Conservation (phyloP, 1,140 invertebrate genomes). For the Anastrepha ludens region DNA sequence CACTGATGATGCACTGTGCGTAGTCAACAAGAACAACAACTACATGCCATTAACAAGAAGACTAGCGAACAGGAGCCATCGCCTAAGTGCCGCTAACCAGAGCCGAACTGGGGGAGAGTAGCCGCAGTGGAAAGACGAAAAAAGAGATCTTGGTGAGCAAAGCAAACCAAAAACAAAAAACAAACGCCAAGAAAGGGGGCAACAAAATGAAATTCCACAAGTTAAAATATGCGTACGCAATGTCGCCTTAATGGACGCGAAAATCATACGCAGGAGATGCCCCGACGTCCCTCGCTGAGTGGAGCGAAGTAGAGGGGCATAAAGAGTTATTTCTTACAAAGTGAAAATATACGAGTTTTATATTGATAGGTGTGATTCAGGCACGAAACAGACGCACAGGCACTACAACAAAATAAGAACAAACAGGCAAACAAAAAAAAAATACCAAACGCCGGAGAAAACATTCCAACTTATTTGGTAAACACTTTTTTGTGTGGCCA, state of each 20-base stretch:
- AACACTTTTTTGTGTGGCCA: not conserved
- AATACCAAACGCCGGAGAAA: constrained; percentile 21
- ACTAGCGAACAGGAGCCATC: constrained; percentile 20
- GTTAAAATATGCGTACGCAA: constrained; percentile 51
- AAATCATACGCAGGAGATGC: constrained; percentile 13
- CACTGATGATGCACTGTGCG: not conserved
- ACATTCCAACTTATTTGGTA: constrained; percentile 34
- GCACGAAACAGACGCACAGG: not conserved
- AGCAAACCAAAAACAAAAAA: not conserved
- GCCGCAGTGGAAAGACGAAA: not conserved
- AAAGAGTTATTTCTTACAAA: constrained; percentile 28
- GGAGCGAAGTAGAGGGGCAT: not conserved
- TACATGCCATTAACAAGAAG: constrained; percentile 41
- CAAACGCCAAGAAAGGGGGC: not conserved
- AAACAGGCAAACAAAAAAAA: not conserved
- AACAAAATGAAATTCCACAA: constrained; percentile 40
- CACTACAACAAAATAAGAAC: not conserved
- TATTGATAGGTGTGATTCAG: constrained; percentile 50
- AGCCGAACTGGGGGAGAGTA: not conserved
- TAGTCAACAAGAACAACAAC: not conserved
- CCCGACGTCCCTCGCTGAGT: not conserved
- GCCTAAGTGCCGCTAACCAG: not conserved
- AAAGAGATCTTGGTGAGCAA: not conserved
- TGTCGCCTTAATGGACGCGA: constrained; percentile 45
- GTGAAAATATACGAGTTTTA: constrained; percentile 32